Evolutionary conservation across 2,113 vertebrate genomes (phyloP), one percentile per base, ranked within the genome.

Genomic region (Triplophysa tibetana): DNA sequence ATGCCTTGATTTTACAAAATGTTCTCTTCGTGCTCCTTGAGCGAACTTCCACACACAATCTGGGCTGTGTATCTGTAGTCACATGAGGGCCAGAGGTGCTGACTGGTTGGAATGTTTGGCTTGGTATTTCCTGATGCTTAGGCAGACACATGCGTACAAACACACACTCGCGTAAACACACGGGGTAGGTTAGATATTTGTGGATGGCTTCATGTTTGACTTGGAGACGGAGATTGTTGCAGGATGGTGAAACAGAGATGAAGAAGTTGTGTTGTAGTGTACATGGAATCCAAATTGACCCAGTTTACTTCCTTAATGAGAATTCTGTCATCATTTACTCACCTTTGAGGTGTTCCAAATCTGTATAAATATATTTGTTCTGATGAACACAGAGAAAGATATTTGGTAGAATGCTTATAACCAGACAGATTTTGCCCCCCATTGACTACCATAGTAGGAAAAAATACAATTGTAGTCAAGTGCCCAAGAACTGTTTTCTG

Each of bases 121-220:
- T 19, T 89, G 90, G 91, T 90, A 92, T 93, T 93, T 94, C 91
- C 89, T 88, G 90, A 92, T 88, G 83, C 85, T 90, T 64, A 12
- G 68, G 62, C 58, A 52, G 45, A 70, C 77, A 70, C 73, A 77
- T 38, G 12, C 26, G 11, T 38, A 62, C 70, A 75, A 73, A 70
- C 63, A 69, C 45, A 26, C 17, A 24, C 62, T 67, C 26, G 4
- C 23, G 10, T 24, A 67, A 45, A 72, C 48, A 73, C 14, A 21
- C 45, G 24, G 70, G 29, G 54, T 16, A 24, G 38, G 73, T 23
- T 62, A 24, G 62, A 75, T 75, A 63, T 63, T 63, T 75, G 38
- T 63, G 41, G 38, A 63, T 26, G 73, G 16, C 16, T 48, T 63
- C 14, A 16, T 75, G 72, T 64, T 70, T 80, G 66, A 56, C 79